phyloP scores from a whole-genome alignment of 2,113 vertebrate genomes.

The Lycaon pictus region DNA sequence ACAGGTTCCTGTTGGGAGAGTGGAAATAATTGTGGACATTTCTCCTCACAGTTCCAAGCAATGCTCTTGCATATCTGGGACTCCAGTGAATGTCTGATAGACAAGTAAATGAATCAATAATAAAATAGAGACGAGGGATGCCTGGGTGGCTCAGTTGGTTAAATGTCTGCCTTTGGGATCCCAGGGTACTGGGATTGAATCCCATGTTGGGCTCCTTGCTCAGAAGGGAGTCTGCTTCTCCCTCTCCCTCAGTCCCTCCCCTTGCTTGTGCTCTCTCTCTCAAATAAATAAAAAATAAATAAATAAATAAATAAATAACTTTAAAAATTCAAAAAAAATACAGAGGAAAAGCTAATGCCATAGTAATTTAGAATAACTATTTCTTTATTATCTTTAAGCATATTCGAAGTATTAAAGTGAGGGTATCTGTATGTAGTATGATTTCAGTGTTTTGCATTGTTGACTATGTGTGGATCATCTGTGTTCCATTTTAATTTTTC shows the following conservation, averaged over 20 bases:
- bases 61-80: not conserved
- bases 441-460: not conserved
- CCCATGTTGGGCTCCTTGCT: too few species aligned
- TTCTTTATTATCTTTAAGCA: slow-evolving; percentile 36
- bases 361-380: not conserved
- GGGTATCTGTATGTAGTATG: not conserved
- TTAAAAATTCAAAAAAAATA: not conserved
- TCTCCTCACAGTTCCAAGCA: not conserved
- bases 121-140: not conserved
- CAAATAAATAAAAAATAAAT: too few species aligned
- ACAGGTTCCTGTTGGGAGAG: not conserved
- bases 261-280: too few species aligned
- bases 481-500: not conserved
- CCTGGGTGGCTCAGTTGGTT: too few species aligned
- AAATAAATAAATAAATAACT: too few species aligned
- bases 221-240: too few species aligned
- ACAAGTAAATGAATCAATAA: not conserved
- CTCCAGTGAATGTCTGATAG: not conserved
- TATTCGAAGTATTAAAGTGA: not conserved
- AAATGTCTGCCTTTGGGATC: too few species aligned
- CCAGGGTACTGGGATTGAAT: too few species aligned
- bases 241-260: too few species aligned
- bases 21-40: not conserved
- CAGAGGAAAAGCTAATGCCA: not conserved
- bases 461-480: not conserved